A percentile compares a stretch with the other conserved stretches of the same genome.
These are phyloP conservation scores for Thamnaconus septentrionalis DNA, from an alignment of 2,113 vertebrate species.

Conservation along the genomic window DNA sequence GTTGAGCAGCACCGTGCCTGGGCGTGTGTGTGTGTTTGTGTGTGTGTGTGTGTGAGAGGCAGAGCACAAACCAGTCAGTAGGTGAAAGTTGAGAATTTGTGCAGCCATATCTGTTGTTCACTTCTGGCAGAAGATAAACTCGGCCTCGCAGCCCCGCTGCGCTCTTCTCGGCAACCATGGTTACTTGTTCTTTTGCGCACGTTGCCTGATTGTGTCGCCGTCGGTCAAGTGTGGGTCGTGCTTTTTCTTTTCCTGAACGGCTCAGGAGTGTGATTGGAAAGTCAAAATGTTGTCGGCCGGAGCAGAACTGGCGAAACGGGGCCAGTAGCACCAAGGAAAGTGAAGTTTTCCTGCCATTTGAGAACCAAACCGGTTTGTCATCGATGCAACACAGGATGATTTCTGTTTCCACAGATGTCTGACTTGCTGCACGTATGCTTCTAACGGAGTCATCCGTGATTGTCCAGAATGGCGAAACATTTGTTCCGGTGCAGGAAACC, in stretches of 20 bases:
- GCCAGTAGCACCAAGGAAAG: background rate
- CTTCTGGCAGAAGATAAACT: constrained; percentile 37
- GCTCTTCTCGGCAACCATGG: constrained; percentile 4
- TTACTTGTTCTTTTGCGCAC: too few species aligned
- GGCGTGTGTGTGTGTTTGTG: constrained; percentile 15
- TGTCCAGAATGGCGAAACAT: constrained; percentile 17
- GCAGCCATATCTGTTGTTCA: constrained; percentile 23
- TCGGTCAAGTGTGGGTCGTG: background rate
- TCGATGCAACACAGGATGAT: constrained; percentile 1
- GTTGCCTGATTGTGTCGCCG: background rate
- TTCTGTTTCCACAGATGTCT: background rate
- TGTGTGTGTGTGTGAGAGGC: background rate
- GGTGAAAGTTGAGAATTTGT: constrained; percentile 41
- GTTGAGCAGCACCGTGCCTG: background rate
- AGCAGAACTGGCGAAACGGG: background rate
- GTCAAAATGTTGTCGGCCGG: background rate
- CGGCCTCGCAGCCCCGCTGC: constrained; percentile 8
- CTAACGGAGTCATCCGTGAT: constrained; percentile 16
- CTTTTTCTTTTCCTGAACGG: background rate
- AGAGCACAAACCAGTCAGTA: constrained; percentile 33
- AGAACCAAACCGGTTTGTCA: background rate
- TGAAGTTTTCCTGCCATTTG: too few species aligned
- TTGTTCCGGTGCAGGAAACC: background rate
- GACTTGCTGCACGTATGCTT: constrained; percentile 5
- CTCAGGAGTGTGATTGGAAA: background rate